Evolutionary conservation across 2,888 invertebrate species (phyloP).

Genomic region (Drosophila koepferae): DNA sequence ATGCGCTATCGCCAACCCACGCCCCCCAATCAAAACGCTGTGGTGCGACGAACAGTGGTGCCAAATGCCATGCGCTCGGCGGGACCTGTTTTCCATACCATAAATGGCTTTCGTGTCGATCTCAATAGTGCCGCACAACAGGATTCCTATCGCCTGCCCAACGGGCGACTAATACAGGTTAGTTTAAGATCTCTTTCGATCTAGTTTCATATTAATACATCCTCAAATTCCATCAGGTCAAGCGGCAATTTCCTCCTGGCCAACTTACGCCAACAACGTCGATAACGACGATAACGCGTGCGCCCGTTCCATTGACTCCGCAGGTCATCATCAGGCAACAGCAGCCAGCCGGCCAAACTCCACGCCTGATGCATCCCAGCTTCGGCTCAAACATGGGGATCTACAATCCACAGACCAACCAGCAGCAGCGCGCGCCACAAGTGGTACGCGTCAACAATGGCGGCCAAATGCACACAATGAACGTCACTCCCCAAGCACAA

Average conservation of each 20-base stretch:
- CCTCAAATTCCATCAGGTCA: constrained; percentile 64
- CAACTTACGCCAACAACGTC: constrained; percentile 38
- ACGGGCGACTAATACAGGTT: constrained; percentile 84
- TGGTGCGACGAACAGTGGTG: constrained; percentile 80
- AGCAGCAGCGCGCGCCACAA: constrained; percentile 69
- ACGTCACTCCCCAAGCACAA: constrained; percentile 24
- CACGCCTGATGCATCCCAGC: constrained; percentile 33
- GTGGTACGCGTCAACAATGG: constrained; percentile 67
- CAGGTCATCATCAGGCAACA: constrained; percentile 63
- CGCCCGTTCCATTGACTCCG: constrained; percentile 23
- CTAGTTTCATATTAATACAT: no score
- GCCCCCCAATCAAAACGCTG: constrained; percentile 41
- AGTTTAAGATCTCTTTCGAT: neutral
- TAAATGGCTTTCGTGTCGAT: constrained; percentile 85
- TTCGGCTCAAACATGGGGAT: constrained; percentile 68
- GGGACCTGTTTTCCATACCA: constrained; percentile 84
- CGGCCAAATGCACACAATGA: constrained; percentile 40
- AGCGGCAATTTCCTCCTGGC: constrained; percentile 76
- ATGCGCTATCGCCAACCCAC: constrained; percentile 73
- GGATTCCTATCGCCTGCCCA: constrained; percentile 84
- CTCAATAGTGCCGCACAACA: constrained; percentile 85
- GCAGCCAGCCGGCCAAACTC: constrained; percentile 1
- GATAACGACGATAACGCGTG: constrained; percentile 29
- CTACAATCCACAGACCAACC: constrained; percentile 63
- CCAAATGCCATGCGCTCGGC: constrained; percentile 63